A percentile compares a stretch with the other conserved stretches of the same genome.
phyloP scores from a whole-genome alignment of 1,140 invertebrate species.

The Tenebrio molitor region DNA sequence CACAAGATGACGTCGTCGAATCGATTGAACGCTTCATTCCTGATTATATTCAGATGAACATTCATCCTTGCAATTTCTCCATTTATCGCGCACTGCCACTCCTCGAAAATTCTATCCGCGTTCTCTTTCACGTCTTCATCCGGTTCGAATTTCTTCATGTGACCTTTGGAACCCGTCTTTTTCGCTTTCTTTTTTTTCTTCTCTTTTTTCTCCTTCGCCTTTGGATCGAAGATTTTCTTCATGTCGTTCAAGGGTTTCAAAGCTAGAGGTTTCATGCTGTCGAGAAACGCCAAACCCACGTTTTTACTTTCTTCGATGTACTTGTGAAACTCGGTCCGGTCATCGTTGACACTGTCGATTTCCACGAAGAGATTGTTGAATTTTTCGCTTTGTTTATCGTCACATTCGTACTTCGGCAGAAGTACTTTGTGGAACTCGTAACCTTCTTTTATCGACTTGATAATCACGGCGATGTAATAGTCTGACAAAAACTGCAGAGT shows the following conservation, averaged over 20 bases:
- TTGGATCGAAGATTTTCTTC: slow-evolving; percentile 22
- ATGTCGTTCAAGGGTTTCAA: slow-evolving; percentile 6
- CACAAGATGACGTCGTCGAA: slow-evolving; percentile 67
- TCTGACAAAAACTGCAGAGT: slow-evolving; percentile 70
- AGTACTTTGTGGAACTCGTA: slow-evolving; percentile 27
- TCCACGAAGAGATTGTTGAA: neutral
- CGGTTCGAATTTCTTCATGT: slow-evolving; percentile 27
- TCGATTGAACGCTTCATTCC: slow-evolving; percentile 66
- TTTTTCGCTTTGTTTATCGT: slow-evolving; percentile 4
- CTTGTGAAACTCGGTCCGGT: neutral
- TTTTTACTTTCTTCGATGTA: slow-evolving; percentile 2
- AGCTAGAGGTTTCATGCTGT: slow-evolving; percentile 23
- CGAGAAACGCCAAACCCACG: slow-evolving; percentile 15
- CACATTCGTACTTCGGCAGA: neutral
- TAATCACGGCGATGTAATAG: slow-evolving; percentile 71
- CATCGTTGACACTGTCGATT: neutral
- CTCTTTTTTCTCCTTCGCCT: slow-evolving; percentile 25
- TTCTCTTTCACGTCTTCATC: slow-evolving; percentile 51
- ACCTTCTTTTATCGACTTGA: slow-evolving; percentile 44
- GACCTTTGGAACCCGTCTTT: slow-evolving; percentile 4
- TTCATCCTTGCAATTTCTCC: slow-evolving; percentile 69
- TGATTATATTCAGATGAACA: slow-evolving; percentile 66
- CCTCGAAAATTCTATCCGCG: slow-evolving; percentile 59
- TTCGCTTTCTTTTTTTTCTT: slow-evolving; percentile 15
- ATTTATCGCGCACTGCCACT: slow-evolving; percentile 70